Conservation (phyloP, 2,888 invertebrate species). For the Calameuta idolon region DNA sequence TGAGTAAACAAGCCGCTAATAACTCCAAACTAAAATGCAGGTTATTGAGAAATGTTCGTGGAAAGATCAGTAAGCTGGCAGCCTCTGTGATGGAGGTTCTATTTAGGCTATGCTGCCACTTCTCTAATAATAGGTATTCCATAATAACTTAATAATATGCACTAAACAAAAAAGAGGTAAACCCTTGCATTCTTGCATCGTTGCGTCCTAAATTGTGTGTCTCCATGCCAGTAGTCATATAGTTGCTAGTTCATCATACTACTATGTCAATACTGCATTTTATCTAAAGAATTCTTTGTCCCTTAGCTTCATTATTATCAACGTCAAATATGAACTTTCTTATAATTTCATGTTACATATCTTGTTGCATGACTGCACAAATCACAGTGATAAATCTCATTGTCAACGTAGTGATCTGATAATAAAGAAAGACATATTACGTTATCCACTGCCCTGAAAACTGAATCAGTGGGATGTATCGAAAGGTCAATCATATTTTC, state of each 20-base stretch:
- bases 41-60: conserved; percentile 75
- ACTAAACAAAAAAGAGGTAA: conserved; percentile 27
- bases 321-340: neutral
- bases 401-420: neutral
- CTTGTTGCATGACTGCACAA: neutral
- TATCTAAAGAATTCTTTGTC: neutral
- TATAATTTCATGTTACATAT: neutral
- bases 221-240: neutral
- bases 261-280: neutral
- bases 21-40: conserved; percentile 66
- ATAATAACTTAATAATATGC: conserved; percentile 58
- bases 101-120: conserved; percentile 78
- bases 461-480: neutral
- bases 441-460: neutral
- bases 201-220: neutral
- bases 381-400: neutral
- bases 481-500: neutral
- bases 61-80: conserved; percentile 77
- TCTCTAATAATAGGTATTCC: conserved; percentile 75
- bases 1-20: conserved; percentile 41
- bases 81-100: conserved; percentile 78
- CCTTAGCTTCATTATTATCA: neutral
- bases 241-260: neutral
- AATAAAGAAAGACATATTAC: neutral
- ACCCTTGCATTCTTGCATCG: conserved; percentile 7